Conservation (phyloP, 2,888 invertebrate species). For the Agapetus fuscipes region DNA sequence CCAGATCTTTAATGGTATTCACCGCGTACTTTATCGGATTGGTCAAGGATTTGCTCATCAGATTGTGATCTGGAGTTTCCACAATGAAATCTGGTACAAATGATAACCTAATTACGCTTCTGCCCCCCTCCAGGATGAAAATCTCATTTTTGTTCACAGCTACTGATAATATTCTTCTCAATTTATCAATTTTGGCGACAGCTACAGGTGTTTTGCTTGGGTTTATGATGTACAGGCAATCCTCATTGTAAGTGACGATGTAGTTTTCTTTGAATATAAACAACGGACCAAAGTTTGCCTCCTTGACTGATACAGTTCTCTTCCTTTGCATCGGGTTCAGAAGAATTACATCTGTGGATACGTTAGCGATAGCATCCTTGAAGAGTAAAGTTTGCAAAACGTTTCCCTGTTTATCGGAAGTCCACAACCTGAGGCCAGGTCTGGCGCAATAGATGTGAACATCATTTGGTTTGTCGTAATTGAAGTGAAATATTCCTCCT, state of each 20-base stretch:
- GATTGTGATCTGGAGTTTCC: conserved; percentile 29
- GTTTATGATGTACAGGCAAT: conserved; percentile 65
- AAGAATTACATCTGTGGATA: conserved; percentile 56
- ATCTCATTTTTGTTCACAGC: conserved; percentile 63
- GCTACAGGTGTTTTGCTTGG: conserved; percentile 57
- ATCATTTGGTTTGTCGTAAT: conserved; percentile 40
- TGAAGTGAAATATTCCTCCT: conserved; percentile 47
- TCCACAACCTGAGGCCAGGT: conserved; percentile 78
- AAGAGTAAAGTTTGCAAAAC: conserved; percentile 81
- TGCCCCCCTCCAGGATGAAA: conserved; percentile 70
- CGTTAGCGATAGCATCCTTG: conserved; percentile 50
- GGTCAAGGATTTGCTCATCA: conserved; percentile 40
- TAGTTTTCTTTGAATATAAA: conserved; percentile 60
- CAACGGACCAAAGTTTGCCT: conserved; percentile 55
- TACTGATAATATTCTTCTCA: conserved; percentile 50
- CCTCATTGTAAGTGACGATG: conserved; percentile 64
- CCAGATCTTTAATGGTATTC: conserved; percentile 36
- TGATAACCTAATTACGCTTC: conserved; percentile 70
- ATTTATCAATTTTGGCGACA: conserved; percentile 54
- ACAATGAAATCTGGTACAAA: conserved; percentile 57
- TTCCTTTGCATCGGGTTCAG: conserved; percentile 51
- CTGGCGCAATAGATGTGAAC: conserved; percentile 63
- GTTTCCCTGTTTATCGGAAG: conserved; percentile 61
- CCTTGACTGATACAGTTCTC: conserved; percentile 26
- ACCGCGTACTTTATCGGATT: conserved; percentile 39